Conservation (phyloP, 92 coral and sea anemone genomes). For the Epizoanthus fatuus region DNA sequence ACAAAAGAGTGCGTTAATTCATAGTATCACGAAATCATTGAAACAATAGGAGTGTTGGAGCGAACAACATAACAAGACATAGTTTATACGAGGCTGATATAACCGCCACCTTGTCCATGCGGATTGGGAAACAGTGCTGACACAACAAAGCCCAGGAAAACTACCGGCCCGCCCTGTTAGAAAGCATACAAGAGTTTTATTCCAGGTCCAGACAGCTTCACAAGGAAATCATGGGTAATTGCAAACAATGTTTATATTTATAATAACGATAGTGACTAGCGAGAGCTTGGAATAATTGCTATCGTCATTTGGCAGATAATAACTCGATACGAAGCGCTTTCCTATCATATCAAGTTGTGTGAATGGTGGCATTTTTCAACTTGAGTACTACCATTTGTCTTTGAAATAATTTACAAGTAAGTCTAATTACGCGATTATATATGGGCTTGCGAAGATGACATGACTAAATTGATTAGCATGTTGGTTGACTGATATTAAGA, state of each 20-base stretch:
- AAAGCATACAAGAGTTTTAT: background rate
- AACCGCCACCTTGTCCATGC: too few species aligned
- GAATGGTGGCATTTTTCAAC: background rate
- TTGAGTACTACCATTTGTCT: too few species aligned
- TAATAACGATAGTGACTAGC: background rate
- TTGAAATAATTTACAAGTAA: background rate
- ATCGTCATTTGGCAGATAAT: background rate
- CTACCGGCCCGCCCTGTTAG: background rate
- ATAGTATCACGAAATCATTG: background rate
- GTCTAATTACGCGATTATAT: too few species aligned
- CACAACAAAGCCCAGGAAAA: background rate
- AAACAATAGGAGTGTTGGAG: too few species aligned
- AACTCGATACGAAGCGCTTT: background rate
- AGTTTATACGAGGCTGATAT: too few species aligned
- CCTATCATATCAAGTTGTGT: background rate
- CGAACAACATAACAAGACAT: too few species aligned
- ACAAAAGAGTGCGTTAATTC: background rate
- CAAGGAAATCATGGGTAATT: slow-evolving; percentile 31
- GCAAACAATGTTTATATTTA: background rate
- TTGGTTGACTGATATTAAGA: too few species aligned
- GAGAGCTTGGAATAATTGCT: background rate
- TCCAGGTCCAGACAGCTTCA: background rate
- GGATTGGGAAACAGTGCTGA: background rate
- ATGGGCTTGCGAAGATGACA: too few species aligned
- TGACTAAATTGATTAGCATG: too few species aligned